Evolutionary conservation across 2,888 invertebrate genomes (phyloP).

Genomic region (Aspidapion aeneum): DNA sequence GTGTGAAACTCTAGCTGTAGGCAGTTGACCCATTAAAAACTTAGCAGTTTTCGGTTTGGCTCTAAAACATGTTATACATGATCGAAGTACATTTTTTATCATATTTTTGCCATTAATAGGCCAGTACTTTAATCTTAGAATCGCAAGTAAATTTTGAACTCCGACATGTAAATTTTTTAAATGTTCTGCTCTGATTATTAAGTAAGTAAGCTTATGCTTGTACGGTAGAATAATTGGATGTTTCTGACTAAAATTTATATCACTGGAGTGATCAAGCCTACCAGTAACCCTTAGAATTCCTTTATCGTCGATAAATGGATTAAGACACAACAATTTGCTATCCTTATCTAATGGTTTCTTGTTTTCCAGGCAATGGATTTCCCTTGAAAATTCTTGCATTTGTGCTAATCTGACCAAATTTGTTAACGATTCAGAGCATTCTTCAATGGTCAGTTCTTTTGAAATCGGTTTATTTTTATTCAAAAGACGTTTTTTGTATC

Average conservation of each 20-base stretch:
- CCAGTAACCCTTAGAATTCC: neutral
- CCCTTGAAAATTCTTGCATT: neutral
- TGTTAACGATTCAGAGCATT: neutral
- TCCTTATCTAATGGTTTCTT: neutral
- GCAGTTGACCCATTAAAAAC: too few relatives aligned
- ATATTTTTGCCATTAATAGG: neutral
- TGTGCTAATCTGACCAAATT: neutral
- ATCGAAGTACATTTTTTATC: neutral
- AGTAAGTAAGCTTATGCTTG: neutral
- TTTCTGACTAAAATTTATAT: neutral
- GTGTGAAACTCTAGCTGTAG: slow-evolving; percentile 16
- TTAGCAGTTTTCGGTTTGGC: too few relatives aligned
- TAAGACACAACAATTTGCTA: neutral
- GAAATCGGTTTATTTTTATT: neutral
- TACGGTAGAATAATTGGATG: neutral
- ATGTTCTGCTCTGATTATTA: neutral
- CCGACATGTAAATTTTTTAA: neutral
- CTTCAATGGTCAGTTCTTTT: neutral
- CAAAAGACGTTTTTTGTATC: neutral
- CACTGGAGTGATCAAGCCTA: neutral
- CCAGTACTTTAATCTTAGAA: neutral
- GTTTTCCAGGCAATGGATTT: neutral
- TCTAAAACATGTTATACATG: too few relatives aligned
- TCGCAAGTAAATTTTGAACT: neutral
- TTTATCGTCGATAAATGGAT: neutral